Evolutionary conservation across 2,888 invertebrate species (phyloP).

Genomic region (Watsonalla binaria): DNA sequence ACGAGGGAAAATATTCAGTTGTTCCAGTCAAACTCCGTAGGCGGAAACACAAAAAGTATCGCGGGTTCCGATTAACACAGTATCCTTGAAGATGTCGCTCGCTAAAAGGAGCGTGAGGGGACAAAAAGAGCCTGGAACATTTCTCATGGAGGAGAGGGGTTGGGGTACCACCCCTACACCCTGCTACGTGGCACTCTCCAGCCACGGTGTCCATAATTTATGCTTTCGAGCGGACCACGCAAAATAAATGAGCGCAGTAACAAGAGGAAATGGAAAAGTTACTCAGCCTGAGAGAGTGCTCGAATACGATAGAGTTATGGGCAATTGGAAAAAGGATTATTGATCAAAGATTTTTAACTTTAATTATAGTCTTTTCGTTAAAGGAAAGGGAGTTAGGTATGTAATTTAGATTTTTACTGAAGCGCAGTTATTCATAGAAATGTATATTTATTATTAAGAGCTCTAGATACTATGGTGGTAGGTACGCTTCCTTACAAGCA

Average conservation of each 20-base stretch:
- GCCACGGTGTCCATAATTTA: constrained; percentile 74
- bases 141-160: constrained; percentile 59
- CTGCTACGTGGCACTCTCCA: constrained; percentile 52
- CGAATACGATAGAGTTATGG: constrained; percentile 17
- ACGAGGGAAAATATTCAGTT: constrained; percentile 33
- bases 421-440: no score
- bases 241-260: constrained; percentile 68
- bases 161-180: constrained; percentile 27
- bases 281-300: constrained; percentile 26
- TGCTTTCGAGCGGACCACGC: constrained; percentile 67
- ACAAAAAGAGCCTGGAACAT: constrained; percentile 70
- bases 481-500: no score
- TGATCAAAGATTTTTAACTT: not conserved
- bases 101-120: constrained; percentile 69
- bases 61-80: constrained; percentile 71
- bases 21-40: constrained; percentile 45
- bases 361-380: no score
- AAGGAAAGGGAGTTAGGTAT: no score
- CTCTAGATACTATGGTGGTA: no score
- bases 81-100: constrained; percentile 74
- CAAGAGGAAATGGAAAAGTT: constrained; percentile 56
- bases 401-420: no score
- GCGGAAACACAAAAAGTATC: constrained; percentile 57
- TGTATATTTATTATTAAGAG: no score
- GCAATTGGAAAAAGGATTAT: constrained; percentile 3